These are phyloP conservation scores for Uria lomvia DNA, from an alignment of 2,113 vertebrate genomes.

Conservation along the genomic window DNA sequence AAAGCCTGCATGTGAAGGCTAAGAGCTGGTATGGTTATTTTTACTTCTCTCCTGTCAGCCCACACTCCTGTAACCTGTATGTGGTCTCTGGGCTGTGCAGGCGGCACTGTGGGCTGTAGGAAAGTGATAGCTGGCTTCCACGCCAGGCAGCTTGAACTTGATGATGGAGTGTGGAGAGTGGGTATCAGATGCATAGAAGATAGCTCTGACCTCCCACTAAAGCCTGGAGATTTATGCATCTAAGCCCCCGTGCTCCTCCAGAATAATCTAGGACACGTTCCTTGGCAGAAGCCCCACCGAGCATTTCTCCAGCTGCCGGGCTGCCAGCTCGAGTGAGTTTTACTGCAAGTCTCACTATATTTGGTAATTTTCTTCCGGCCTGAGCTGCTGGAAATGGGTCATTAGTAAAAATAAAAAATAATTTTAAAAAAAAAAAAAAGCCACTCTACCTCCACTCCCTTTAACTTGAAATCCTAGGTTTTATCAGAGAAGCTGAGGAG, in stretches of 20 bases:
- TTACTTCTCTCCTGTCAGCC: not conserved
- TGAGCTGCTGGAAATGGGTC: constrained; percentile 45
- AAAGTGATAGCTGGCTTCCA: not conserved
- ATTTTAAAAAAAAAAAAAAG: not conserved
- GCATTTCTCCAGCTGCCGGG: not conserved
- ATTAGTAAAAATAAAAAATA: constrained; percentile 5
- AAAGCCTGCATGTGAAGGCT: not conserved
- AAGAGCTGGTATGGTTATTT: not conserved
- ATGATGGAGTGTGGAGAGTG: not conserved
- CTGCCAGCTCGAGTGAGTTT: constrained; percentile 41
- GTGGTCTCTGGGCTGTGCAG: not conserved
- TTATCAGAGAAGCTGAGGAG: not conserved
- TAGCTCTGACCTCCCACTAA: constrained; percentile 31
- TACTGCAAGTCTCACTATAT: constrained; percentile 37
- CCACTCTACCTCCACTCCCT: not conserved
- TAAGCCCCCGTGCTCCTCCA: not conserved
- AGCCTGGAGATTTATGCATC: not conserved
- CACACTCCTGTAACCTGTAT: not conserved
- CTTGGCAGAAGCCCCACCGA: constrained; percentile 41
- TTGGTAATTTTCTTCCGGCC: constrained; percentile 38
- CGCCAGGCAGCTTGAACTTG: not conserved
- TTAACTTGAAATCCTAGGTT: not conserved
- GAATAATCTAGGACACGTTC: constrained; percentile 1
- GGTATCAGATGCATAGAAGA: not conserved
- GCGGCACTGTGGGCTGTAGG: not conserved